A percentile compares a stretch with the other conserved stretches of the same genome.
Evolutionary conservation across 2,888 invertebrate species (phyloP).

Genomic region (Hermaeophaga mercurialis): DNA sequence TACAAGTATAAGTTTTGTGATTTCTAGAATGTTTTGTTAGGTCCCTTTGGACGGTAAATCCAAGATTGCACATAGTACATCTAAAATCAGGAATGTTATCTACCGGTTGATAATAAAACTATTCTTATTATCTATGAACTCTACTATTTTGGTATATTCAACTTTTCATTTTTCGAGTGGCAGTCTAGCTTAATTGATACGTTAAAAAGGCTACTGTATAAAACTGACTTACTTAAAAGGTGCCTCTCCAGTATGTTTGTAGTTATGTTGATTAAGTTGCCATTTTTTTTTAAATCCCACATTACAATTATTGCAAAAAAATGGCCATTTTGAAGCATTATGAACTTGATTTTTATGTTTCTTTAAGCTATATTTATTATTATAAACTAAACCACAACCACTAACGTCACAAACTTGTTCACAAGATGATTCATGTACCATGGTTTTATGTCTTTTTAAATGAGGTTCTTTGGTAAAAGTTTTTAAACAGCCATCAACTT

Average conservation of each 20-base stretch:
- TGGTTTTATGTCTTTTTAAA: slow-evolving; percentile 44
- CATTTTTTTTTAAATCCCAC: slow-evolving; percentile 45
- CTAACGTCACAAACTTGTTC: slow-evolving; percentile 37
- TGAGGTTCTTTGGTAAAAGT: slow-evolving; percentile 45
- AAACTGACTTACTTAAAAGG: slow-evolving; percentile 37
- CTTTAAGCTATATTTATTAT: slow-evolving; percentile 46
- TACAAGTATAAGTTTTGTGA: slow-evolving; percentile 47
- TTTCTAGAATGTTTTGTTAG: slow-evolving; percentile 45
- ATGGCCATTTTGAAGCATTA: slow-evolving; percentile 33
- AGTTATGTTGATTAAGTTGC: slow-evolving; percentile 43
- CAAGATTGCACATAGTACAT: slow-evolving; percentile 43
- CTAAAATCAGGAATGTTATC: no score
- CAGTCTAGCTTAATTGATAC: background rate
- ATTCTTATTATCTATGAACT: background rate
- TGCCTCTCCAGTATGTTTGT: slow-evolving; percentile 39
- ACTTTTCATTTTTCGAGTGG: background rate
- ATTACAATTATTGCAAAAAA: slow-evolving; percentile 42
- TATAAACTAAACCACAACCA: slow-evolving; percentile 43
- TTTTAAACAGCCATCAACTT: slow-evolving; percentile 41
- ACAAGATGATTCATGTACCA: slow-evolving; percentile 34
- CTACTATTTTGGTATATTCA: background rate
- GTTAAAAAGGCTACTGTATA: background rate
- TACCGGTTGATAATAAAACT: background rate
- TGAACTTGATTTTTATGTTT: slow-evolving; percentile 45
- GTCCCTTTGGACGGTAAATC: slow-evolving; percentile 40